These are phyloP conservation scores for Cotesia congregata DNA, from an alignment of 2,888 invertebrate genomes.

Conservation along the genomic window DNA sequence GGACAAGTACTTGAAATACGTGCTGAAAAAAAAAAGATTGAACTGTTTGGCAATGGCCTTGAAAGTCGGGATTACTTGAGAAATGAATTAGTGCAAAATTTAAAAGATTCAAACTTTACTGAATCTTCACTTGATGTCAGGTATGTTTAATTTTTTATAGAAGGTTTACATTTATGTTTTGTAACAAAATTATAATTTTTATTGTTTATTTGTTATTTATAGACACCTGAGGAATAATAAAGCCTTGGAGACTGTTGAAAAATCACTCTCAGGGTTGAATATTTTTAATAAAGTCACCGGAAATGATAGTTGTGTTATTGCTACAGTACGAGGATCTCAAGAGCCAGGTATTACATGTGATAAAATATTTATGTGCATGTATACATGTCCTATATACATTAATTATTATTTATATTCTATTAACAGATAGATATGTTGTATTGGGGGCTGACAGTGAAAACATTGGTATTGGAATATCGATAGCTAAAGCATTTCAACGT, in stretches of 20 bases:
- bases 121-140: conserved; percentile 37
- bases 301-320: conserved; percentile 51
- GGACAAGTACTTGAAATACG: conserved; percentile 63
- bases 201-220: conserved; percentile 7
- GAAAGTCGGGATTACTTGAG: conserved; percentile 56
- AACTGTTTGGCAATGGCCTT: conserved; percentile 61
- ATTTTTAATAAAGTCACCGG: conserved; percentile 49
- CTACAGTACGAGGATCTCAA: conserved; percentile 53
- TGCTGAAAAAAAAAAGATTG: conserved; percentile 57
- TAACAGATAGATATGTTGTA: conserved; percentile 63
- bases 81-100: conserved; percentile 48
- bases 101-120: conserved; percentile 51
- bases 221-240: conserved; percentile 26
- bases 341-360: conserved; percentile 52
- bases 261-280: conserved; percentile 39
- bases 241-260: conserved; percentile 44
- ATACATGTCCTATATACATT: not conserved
- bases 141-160: conserved; percentile 43
- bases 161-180: not conserved
- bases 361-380: conserved; percentile 4
- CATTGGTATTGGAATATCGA: conserved; percentile 54
- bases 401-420: conserved; percentile 1
- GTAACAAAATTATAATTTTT: conserved; percentile 11
- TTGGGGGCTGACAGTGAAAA: conserved; percentile 60
- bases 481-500: conserved; percentile 56